Evolutionary conservation across 1,140 invertebrate genomes (phyloP), one percentile per base, ranked within the genome.

Genomic region (Trichonephila clavata): DNA sequence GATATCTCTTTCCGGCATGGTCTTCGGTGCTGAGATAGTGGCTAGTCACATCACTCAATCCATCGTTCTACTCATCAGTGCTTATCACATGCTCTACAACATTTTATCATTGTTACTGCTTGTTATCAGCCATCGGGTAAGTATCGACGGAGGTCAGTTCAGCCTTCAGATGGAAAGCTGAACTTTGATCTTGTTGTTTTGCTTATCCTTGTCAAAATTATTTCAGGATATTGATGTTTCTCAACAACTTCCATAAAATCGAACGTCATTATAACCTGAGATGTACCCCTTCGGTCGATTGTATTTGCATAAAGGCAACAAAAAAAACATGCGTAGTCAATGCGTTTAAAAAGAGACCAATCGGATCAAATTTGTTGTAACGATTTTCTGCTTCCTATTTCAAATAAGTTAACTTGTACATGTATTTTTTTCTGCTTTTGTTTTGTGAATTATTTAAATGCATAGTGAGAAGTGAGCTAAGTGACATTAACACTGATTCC

Each of bases 71-170:
- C 97, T 98, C 21, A 97, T 98, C 93, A 98, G 98, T 95, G 97
- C 98, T 10, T 98, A 98, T 96, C 98, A 98, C 95, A 97, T 98
- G 96, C 96, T 98, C 8, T 98, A 98, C 95, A 98, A 99, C 96
- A 98, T 98, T 5, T 98, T 98, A 20, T 98, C 98, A 2, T 96
- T 99, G 94, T 97, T 98, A 21, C 97, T 99, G 94, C 98, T 98
- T 68, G 98, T 98, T 96, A 96, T 99, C 94, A 98, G 98, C 90
- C 98, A 98, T 63, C 98, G 98, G 97, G 98, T 98, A 96, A 96
- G 96, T 94, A 50, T 13, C 0, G 10, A 50, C 5, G 50, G 50
- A 50, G 8, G 43, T 10, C 43, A n/a, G 50, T 27, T 32, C 27
- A 20, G 27, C 71, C 71, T 77, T 77, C 81, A 27, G 32, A 81